These are phyloP conservation scores for Malurus cyaneus DNA, from an alignment of 2,113 vertebrate genomes.

Conservation along the genomic window DNA sequence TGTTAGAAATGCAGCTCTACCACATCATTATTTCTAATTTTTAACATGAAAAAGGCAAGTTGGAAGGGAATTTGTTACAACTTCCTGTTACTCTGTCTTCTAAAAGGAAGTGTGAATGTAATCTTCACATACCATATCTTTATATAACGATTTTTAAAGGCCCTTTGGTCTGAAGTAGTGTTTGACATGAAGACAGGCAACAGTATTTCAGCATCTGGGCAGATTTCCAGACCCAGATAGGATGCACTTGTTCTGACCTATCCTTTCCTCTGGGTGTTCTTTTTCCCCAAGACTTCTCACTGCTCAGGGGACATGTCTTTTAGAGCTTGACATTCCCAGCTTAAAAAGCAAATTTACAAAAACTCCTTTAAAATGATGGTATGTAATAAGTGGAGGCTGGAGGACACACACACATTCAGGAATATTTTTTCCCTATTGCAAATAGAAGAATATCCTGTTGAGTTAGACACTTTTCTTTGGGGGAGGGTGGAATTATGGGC, in stretches of 20 bases:
- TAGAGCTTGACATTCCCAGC: not conserved
- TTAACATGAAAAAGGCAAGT: slow-evolving; percentile 18
- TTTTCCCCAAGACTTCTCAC: not conserved
- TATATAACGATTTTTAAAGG: not conserved
- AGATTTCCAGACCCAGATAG: not conserved
- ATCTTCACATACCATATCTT: not conserved
- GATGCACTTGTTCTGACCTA: not conserved
- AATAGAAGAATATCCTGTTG: not conserved
- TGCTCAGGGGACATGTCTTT: not conserved
- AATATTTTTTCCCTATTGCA: not conserved
- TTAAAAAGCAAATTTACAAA: not conserved
- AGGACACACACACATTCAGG: not conserved
- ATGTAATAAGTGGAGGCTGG: not conserved
- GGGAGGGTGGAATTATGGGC: not conserved
- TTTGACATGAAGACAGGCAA: not conserved
- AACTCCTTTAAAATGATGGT: not conserved
- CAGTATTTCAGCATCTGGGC: not conserved
- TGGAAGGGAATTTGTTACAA: slow-evolving; percentile 30
- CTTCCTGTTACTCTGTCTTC: not conserved
- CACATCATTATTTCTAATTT: slow-evolving; percentile 15
- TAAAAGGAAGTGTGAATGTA: not conserved
- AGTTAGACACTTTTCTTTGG: not conserved
- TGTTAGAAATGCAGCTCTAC: not conserved
- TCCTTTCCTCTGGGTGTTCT: not conserved
- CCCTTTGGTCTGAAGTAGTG: not conserved